These are phyloP conservation scores for Scaptomyza parva DNA, from an alignment of 2,888 invertebrate species.

Conservation along the genomic window DNA sequence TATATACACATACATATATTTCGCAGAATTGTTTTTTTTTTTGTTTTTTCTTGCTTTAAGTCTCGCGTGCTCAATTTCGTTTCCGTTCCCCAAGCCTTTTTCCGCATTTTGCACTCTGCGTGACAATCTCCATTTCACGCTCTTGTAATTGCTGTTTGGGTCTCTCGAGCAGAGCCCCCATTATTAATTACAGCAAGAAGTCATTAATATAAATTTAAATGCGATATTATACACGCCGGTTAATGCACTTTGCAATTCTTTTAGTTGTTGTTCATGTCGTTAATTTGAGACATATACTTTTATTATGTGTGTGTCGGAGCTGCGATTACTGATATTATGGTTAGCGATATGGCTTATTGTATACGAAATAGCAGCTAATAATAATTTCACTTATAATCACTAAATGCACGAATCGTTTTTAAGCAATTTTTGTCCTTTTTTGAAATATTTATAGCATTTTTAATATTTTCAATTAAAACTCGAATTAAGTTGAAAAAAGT, in stretches of 20 bases:
- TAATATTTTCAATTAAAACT: too few species aligned
- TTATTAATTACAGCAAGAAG: slow-evolving; percentile 67
- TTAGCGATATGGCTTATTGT: slow-evolving; percentile 30
- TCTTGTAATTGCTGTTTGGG: slow-evolving; percentile 42
- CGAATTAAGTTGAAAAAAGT: too few species aligned
- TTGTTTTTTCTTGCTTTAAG: slow-evolving; percentile 22
- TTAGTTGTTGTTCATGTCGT: slow-evolving; percentile 43
- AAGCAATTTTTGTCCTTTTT: neutral
- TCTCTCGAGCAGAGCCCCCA: slow-evolving; percentile 32
- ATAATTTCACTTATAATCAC: slow-evolving; percentile 17
- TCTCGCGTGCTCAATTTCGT: slow-evolving; percentile 56
- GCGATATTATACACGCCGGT: slow-evolving; percentile 59
- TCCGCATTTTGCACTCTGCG: slow-evolving; percentile 62
- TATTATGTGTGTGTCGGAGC: slow-evolving; percentile 40
- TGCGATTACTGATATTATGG: slow-evolving; percentile 45
- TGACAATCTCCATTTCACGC: slow-evolving; percentile 57
- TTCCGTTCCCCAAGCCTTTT: slow-evolving; percentile 34
- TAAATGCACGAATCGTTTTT: neutral
- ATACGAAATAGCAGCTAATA: slow-evolving; percentile 21
- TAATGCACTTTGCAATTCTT: slow-evolving; percentile 69
- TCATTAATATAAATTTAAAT: slow-evolving; percentile 75
- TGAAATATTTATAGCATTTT: too few species aligned
- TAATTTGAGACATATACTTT: slow-evolving; percentile 43
- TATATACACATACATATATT: neutral
- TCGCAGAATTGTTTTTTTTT: slow-evolving; percentile 33